Conservation (phyloP, 2,113 vertebrate genomes). For the Cervus canadensis region DNA sequence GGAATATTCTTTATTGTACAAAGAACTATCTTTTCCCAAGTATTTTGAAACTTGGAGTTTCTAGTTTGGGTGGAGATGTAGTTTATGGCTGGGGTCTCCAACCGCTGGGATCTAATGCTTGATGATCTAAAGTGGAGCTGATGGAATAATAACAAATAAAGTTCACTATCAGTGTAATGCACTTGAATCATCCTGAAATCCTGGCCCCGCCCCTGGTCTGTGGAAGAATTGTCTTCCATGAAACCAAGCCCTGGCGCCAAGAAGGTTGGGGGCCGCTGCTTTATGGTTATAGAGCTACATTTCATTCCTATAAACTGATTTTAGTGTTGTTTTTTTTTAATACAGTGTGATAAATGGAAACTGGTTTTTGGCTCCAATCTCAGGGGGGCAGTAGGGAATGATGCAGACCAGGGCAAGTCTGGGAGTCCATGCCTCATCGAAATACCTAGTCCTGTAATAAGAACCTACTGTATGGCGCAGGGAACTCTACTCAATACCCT, state of each 20-base stretch:
- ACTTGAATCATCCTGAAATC: neutral
- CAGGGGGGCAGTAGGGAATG: neutral
- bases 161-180: neutral
- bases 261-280: neutral
- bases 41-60: neutral
- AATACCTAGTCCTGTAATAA: neutral
- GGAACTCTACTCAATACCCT: neutral
- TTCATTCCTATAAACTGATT: neutral
- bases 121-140: neutral
- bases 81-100: neutral
- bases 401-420: neutral
- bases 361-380: neutral
- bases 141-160: neutral
- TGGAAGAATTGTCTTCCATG: neutral
- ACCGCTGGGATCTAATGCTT: neutral
- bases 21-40: neutral
- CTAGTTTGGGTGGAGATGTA: neutral
- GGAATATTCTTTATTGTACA: neutral
- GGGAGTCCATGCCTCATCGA: rapidly evolving
- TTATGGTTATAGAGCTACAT: neutral
- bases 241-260: neutral
- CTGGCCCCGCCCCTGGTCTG: neutral
- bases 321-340: neutral
- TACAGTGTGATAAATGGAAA: neutral
- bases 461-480: neutral